Percentiles rank a stretch among this genome's conserved stretches.
phyloP scores from a whole-genome alignment of 2,888 invertebrate genomes.

The Latrodectus elegans region DNA sequence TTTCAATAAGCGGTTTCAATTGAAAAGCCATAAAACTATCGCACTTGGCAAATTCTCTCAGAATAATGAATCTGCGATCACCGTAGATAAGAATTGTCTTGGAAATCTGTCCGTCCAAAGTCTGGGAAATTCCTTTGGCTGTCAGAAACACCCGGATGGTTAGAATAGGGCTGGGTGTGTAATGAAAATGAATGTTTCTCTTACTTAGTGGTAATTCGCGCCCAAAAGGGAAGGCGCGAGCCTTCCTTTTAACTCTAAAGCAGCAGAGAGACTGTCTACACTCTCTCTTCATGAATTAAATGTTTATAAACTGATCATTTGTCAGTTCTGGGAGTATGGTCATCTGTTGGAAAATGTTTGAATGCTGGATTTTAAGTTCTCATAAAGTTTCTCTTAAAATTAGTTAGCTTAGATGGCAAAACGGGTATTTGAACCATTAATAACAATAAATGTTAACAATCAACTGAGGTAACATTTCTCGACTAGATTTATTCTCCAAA shows the following conservation, averaged over 20 bases:
- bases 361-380: slow-evolving; percentile 53
- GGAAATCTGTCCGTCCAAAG: slow-evolving; percentile 53
- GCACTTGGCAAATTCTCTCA: slow-evolving; percentile 39
- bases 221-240: slow-evolving; percentile 4
- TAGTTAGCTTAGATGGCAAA: slow-evolving; percentile 47
- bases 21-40: slow-evolving; percentile 66
- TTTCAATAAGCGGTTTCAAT: slow-evolving; percentile 64
- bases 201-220: slow-evolving; percentile 37
- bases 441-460: slow-evolving; percentile 58
- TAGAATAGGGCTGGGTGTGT: slow-evolving; percentile 43
- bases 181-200: slow-evolving; percentile 63
- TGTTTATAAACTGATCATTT: slow-evolving; percentile 61
- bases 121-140: slow-evolving; percentile 48
- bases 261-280: slow-evolving; percentile 11
- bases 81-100: slow-evolving; percentile 62
- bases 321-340: slow-evolving; percentile 49
- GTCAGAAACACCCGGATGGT: slow-evolving; percentile 56
- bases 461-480: slow-evolving; percentile 3
- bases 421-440: slow-evolving; percentile 35
- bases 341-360: slow-evolving; percentile 37
- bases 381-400: slow-evolving; percentile 59
- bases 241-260: slow-evolving; percentile 14
- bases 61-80: slow-evolving; percentile 62
- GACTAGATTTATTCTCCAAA: too few relatives aligned
- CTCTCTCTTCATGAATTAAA: slow-evolving; percentile 50